These are phyloP conservation scores for Dreissena rostriformis DNA, from an alignment of 1,140 invertebrate species.

Conservation along the genomic window DNA sequence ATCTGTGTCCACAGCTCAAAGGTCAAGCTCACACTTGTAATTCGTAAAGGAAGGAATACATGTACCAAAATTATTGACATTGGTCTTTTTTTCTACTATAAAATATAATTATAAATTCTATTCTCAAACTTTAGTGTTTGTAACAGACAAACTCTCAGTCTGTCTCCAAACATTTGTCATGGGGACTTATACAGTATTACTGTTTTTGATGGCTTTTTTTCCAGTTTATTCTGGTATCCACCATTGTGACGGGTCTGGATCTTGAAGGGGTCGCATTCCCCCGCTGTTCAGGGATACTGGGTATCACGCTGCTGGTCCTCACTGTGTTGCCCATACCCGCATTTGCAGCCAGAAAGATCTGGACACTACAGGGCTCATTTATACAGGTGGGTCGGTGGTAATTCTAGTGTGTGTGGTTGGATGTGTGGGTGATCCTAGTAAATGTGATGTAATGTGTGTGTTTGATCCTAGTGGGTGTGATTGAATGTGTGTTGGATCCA, in stretches of 20 bases:
- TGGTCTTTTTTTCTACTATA: too few relatives aligned
- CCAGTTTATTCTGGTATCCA: conserved; percentile 75
- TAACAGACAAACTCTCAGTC: too few relatives aligned
- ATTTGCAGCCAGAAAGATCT: conserved; percentile 62
- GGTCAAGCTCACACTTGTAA: too few relatives aligned
- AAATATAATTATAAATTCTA: too few relatives aligned
- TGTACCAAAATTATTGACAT: too few relatives aligned
- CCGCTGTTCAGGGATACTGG: conserved; percentile 70
- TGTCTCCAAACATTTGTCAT: too few relatives aligned
- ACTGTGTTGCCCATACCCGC: conserved; percentile 70
- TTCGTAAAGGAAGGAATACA: too few relatives aligned
- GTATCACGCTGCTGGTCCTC: conserved; percentile 65
- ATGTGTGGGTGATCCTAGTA: neutral
- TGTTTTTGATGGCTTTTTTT: conserved; percentile 37
- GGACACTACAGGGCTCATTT: conserved; percentile 54
- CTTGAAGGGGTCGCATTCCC: conserved; percentile 62
- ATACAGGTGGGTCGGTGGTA: conserved; percentile 58
- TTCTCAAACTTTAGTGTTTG: too few relatives aligned
- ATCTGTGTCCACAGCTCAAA: too few relatives aligned
- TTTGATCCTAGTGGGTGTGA: too few relatives aligned
- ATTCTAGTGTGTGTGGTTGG: neutral
- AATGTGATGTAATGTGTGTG: neutral
- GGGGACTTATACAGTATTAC: neutral
- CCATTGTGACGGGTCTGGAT: conserved; percentile 22
- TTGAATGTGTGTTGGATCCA: too few relatives aligned